Evolutionary conservation across 2,113 vertebrate species (phyloP).

Genomic region (Ceyx margarethae): DNA sequence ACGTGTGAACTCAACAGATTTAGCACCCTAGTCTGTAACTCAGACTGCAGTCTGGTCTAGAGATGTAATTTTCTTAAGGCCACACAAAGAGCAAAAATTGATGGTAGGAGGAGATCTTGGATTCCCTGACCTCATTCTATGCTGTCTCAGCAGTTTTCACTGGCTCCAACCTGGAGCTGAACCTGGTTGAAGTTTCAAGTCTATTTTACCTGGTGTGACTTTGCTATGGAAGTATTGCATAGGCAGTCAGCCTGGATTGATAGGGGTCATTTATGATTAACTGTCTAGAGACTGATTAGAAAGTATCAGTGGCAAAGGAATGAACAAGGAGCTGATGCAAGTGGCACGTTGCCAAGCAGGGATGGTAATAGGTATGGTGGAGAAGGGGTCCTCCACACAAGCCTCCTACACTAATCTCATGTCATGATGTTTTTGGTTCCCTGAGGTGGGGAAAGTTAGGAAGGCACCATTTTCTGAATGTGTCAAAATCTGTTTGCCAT

Average conservation of each 20-base stretch:
- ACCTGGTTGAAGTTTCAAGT: background rate
- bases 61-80: background rate
- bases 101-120: background rate
- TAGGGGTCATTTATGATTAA: background rate
- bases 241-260: background rate
- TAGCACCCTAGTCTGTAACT: background rate
- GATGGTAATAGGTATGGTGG: background rate
- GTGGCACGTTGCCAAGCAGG: fast-evolving
- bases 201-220: background rate
- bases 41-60: background rate
- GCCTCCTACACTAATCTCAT: background rate
- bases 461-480: background rate
- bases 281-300: background rate
- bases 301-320: background rate
- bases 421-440: background rate
- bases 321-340: background rate
- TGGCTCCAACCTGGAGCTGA: background rate
- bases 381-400: background rate
- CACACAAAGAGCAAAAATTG: background rate
- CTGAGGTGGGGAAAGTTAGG: background rate
- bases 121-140: fast-evolving
- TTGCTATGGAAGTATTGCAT: background rate
- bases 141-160: background rate
- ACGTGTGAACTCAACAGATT: background rate
- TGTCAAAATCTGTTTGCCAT: background rate